Base-by-base conservation (phyloP, 37 sponge, comb jelly and placozoan species). In the Tethya wilhelma region DNA sequence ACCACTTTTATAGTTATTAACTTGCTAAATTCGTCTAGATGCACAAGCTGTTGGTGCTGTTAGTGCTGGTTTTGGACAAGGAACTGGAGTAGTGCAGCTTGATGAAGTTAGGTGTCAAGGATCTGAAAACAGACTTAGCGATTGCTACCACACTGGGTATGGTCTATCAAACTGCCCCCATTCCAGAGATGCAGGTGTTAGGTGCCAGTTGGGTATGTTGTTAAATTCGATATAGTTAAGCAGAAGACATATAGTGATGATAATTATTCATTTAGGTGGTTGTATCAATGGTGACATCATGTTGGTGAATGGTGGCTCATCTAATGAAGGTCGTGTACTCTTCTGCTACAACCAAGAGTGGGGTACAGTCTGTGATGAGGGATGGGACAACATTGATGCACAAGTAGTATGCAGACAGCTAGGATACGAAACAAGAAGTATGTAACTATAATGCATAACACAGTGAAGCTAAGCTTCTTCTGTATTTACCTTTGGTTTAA, bases 51-150 rank as follows among this genome's bases (percentile, higher is more conserved):
- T 30, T 29, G 62, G 25, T 59, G 62, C 62, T 59, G 28, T 30
- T 23, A 25, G 29, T 29, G 5, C 28, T 19, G 28, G 29, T 19
- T 5, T 6, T 19, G 20, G 62, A 19, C 73, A 34, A 11, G 82
- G 82, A 1, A 44, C 22, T 31, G 77, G 67, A 44, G 26, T 32
- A 19, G 77, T 84, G 6, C 46, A 40, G 17, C 57, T 84, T n/a
- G 85, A 77, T 23, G 46, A 77, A 46, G 75, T 83, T 30, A 26
- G 43, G 9, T 83, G 84, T 44, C 4, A 28, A 29, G 84, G 84
- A 19, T 60, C 17, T 39, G 84, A 83, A 64, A 40, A 6, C 23
- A 41, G n/a, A 23, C 64, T 83, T 0, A 38, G 31, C 7, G 78
- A 84, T 42, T 84, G 85, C 53, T 38, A 42, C 4, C 62, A 34